phyloP scores from a whole-genome alignment of 2,113 vertebrate species.

The Dissostichus mawsoni region DNA sequence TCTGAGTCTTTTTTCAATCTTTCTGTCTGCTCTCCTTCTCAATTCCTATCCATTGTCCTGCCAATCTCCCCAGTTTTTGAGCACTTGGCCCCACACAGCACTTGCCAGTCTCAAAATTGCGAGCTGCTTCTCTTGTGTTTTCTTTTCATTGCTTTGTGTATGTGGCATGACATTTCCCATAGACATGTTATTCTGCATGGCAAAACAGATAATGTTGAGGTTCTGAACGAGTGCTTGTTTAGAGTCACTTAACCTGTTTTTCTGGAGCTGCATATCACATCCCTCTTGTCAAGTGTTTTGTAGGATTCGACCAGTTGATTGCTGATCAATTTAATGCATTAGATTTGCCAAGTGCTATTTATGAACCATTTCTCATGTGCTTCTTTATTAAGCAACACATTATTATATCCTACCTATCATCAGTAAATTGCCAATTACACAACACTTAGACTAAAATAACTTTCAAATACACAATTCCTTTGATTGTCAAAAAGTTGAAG shows the following conservation, averaged over 20 bases:
- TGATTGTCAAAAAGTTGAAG: constrained; percentile 74
- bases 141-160: constrained; percentile 32
- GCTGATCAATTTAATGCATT: constrained; percentile 14
- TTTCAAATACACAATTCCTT: constrained; percentile 59
- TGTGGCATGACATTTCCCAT: constrained; percentile 1
- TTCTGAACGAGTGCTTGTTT: constrained; percentile 26
- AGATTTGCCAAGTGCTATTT: constrained; percentile 19
- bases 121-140: constrained; percentile 30
- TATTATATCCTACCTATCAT: constrained; percentile 36
- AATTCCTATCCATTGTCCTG: constrained; percentile 59
- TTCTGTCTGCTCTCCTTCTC: constrained; percentile 35
- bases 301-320: not conserved
- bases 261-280: constrained; percentile 9
- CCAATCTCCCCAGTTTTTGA: constrained; percentile 53
- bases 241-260: constrained; percentile 25
- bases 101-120: constrained; percentile 48
- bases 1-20: constrained; percentile 40
- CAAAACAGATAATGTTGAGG: constrained; percentile 28
- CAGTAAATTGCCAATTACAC: constrained; percentile 57
- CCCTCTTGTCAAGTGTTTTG: constrained; percentile 7
- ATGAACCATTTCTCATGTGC: constrained; percentile 14
- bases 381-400: constrained; percentile 24
- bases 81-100: constrained; percentile 57
- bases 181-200: constrained; percentile 10
- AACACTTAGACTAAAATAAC: constrained; percentile 50